These are phyloP conservation scores for Dryoscopus gambensis DNA, from an alignment of 2,113 vertebrate genomes.

Conservation along the genomic window DNA sequence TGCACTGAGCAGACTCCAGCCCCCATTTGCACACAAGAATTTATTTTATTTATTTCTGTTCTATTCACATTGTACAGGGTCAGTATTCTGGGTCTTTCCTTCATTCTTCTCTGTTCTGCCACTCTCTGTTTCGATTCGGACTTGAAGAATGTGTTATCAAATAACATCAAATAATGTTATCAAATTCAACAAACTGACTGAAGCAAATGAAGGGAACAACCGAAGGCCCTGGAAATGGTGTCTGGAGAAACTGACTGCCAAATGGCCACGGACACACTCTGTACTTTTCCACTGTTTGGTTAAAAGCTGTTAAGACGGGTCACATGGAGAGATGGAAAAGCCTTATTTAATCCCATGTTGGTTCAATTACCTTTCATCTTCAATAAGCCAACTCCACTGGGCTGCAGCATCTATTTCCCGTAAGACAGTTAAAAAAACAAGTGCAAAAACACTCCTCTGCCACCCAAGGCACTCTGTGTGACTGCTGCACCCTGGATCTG, in stretches of 20 bases:
- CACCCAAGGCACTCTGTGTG: background rate
- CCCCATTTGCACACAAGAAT: background rate
- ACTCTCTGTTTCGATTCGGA: background rate
- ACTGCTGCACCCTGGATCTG: background rate
- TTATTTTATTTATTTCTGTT: background rate
- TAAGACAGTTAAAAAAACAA: background rate
- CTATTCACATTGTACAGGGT: no score
- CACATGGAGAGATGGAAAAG: background rate
- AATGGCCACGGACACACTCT: background rate
- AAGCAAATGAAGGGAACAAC: background rate
- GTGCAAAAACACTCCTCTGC: background rate
- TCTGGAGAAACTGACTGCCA: background rate
- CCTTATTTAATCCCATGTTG: background rate
- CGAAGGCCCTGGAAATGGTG: background rate
- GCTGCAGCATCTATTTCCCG: background rate
- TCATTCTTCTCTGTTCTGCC: background rate
- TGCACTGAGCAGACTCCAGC: background rate
- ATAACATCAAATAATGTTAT: background rate
- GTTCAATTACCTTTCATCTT: background rate
- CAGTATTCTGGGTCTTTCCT: background rate
- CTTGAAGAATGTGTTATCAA: background rate
- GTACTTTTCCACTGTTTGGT: background rate
- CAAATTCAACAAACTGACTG: background rate
- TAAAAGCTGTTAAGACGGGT: background rate
- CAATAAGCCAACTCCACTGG: background rate